Evolutionary conservation across 23 tunicate species (phyloP), one percentile per base, ranked within the genome.

Genomic region (Clavelina lepadiformis): DNA sequence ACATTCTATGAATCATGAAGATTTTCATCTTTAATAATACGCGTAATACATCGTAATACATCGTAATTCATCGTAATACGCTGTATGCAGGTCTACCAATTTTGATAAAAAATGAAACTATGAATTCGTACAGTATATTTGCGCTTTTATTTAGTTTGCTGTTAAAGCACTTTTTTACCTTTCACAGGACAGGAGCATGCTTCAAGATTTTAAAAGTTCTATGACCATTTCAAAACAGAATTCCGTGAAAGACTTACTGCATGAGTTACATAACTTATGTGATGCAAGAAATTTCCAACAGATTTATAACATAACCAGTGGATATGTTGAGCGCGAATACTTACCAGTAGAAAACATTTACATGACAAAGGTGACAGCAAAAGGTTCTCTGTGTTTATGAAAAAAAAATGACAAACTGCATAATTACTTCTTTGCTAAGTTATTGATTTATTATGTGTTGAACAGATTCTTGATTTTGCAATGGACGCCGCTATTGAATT

Each of bases 311-410:
- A 5, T 84, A 21, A 35, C 74, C n/a, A 73, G 38, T 8, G 80
- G 80, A 3, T 86, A 58, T 72, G 56, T 86, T 28, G 26, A 62
- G 5, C 73, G 95, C n/a, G 58, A 86, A 49, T 80, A 77, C 18
- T 41, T 86, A 3, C 95, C 95, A 27, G 30, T 26, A 18, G 69
- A 77, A 50, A 86, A 86, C 58, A 74, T 86, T 30, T 86, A 78
- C 71, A 86, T 86, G 95, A 85, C 95, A 33, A 86, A 69, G 61
- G 89, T 82, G 56, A 8, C 63, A 21, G 15, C 61, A 19, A n/a
- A n/a, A 15, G 18, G 15, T 56, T 0, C 24, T 23, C 28, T 20
- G 15, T 25, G 28, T 0, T 56, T 44, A 15, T 44, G 49, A 13
- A 13, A 13, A 15, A 44, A 44, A 44, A 15, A 44, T 15, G 15